Conservation (phyloP, 2,797 vertebrate genomes). For the Arremon aurantiirostris region DNA sequence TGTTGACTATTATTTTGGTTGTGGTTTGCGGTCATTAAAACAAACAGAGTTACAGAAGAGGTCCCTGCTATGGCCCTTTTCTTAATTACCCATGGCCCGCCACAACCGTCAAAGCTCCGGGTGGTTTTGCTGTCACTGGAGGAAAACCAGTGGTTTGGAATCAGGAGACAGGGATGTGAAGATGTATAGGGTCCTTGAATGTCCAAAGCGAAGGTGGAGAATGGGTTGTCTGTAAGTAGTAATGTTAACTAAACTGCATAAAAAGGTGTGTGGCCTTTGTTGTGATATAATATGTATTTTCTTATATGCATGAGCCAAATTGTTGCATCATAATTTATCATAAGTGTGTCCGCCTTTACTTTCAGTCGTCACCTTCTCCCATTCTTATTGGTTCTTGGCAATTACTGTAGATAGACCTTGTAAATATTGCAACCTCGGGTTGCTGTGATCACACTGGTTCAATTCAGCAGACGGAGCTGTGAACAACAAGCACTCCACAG, state of each 20-base stretch:
- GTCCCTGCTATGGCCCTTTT: conserved; percentile 40
- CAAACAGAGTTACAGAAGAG: conserved; percentile 42
- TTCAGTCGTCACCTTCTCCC: conserved; percentile 72
- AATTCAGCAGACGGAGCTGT: conserved; percentile 66
- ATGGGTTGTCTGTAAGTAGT: conserved; percentile 82
- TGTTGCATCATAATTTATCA: conserved; percentile 80
- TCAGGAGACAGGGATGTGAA: conserved; percentile 72
- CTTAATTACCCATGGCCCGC: conserved; percentile 51
- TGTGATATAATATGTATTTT: conserved; percentile 82
- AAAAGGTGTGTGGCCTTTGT: conserved; percentile 82
- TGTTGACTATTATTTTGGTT: conserved; percentile 43
- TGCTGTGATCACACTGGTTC: conserved; percentile 73
- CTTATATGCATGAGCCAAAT: conserved; percentile 84
- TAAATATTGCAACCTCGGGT: conserved; percentile 77
- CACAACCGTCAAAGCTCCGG: conserved; percentile 30
- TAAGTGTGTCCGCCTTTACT: conserved; percentile 75
- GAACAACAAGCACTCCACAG: conserved; percentile 62
- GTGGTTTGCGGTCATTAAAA: conserved; percentile 61
- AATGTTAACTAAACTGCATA: conserved; percentile 79
- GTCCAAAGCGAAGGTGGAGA: conserved; percentile 77
- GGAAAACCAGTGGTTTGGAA: conserved; percentile 61
- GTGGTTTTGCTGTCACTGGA: conserved; percentile 60
- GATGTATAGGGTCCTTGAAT: conserved; percentile 70
- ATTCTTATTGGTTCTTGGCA: conserved; percentile 74
- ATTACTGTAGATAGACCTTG: conserved; percentile 80